Evolutionary conservation across 1,140 invertebrate genomes (phyloP).

Genomic region (Anastatus disparis): DNA sequence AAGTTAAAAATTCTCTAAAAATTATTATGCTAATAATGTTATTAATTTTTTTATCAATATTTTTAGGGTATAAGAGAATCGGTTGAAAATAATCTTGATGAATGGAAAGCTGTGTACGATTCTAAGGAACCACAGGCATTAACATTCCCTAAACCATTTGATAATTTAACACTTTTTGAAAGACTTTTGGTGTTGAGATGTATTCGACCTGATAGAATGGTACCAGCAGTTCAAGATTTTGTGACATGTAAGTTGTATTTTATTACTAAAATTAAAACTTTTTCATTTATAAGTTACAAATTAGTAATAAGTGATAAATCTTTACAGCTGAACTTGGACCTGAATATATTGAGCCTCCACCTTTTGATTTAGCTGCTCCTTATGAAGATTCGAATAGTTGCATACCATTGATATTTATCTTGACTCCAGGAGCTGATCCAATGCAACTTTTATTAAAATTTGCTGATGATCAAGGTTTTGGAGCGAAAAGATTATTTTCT

Average conservation of each 20-base stretch:
- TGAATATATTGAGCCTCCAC: constrained; percentile 86
- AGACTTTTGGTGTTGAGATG: constrained; percentile 83
- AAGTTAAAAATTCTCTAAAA: not conserved
- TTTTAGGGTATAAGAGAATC: constrained; percentile 72
- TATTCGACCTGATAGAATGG: constrained; percentile 88
- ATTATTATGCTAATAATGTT: constrained; percentile 16
- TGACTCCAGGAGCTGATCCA: constrained; percentile 94
- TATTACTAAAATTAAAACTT: not conserved
- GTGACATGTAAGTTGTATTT: constrained; percentile 71
- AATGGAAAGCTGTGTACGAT: constrained; percentile 84
- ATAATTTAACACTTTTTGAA: constrained; percentile 77
- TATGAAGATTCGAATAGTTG: constrained; percentile 86
- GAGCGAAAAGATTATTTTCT: constrained; percentile 82
- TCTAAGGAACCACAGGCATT: constrained; percentile 75
- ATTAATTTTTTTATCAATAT: constrained; percentile 31
- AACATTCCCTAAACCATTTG: constrained; percentile 76
- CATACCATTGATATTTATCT: constrained; percentile 88
- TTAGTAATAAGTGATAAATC: too few species aligned
- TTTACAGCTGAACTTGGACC: constrained; percentile 76
- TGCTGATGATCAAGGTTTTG: constrained; percentile 92
- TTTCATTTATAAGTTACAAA: not conserved
- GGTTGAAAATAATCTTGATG: constrained; percentile 67
- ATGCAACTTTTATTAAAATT: constrained; percentile 86
- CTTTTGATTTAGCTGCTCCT: constrained; percentile 86
- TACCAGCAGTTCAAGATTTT: constrained; percentile 83